Percentiles rank a stretch among this genome's conserved stretches.
Conservation (phyloP, 2,113 vertebrate genomes). For the Catharus fuscescens region DNA sequence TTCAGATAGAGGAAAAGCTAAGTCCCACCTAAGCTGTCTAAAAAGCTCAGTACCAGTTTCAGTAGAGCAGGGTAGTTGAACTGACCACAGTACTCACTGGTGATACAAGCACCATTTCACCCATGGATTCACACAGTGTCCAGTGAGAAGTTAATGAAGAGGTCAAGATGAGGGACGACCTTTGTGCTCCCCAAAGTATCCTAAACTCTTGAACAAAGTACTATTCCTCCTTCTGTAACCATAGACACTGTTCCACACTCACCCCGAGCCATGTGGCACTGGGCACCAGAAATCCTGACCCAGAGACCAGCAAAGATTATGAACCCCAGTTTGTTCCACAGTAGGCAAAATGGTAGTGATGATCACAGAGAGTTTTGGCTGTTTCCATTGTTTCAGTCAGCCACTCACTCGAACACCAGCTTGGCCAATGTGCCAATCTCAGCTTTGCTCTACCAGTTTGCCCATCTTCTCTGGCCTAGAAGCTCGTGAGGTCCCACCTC, state of each 20-base stretch:
- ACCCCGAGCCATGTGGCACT: not conserved
- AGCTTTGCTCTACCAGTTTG: not conserved
- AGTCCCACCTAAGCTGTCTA: not conserved
- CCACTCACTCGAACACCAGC: not conserved
- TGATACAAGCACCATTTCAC: accelerated
- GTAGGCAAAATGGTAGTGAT: not conserved
- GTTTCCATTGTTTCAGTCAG: not conserved
- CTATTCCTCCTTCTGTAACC: not conserved
- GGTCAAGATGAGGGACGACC: not conserved
- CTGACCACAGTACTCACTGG: not conserved
- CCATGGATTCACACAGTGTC: accelerated
- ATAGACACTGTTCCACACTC: accelerated
- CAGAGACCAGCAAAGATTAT: not conserved
- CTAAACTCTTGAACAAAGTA: not conserved
- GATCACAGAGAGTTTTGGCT: not conserved
- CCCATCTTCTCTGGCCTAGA: not conserved
- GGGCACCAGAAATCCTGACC: not conserved
- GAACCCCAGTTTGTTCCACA: not conserved
- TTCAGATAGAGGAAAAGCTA: not conserved
- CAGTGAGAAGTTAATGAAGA: not conserved
- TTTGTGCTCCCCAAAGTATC: not conserved
- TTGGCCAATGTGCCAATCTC: not conserved
- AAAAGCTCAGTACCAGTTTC: not conserved
- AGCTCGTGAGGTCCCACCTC: not conserved
- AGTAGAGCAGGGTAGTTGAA: not conserved